Evolutionary conservation across 2,113 vertebrate genomes (phyloP), one percentile per base, ranked within the genome.

Genomic region (Calyptomena viridis): DNA sequence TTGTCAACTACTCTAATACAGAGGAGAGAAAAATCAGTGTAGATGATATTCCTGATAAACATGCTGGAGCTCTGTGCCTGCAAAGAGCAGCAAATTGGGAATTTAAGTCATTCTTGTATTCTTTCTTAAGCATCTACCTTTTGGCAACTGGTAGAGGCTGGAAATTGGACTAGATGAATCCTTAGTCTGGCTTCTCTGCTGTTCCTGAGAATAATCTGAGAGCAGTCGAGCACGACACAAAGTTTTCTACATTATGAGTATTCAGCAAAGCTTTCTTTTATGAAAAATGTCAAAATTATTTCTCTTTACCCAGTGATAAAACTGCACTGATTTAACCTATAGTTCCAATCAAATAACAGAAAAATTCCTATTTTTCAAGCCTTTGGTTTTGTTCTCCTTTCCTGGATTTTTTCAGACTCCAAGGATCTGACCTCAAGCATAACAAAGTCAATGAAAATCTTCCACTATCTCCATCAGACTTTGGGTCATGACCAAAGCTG

Each of bases 401-500:
- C n/a, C 37, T 46, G 47, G 23, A 52, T 59, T 44, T 77, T 77
- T 80, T 59, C 24, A 64, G 37, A 46, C 46, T 69, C 66, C 49
- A 79, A 76, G 50, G 19, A 79, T 69, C 16, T 76, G 62, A 95
- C 42, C 39, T 35, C 74, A 80, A 89, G 60, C 31, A 67, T 52
- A 75, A 60, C 17, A 33, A 89, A 87, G 28, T n/a, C 69, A 81
- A 71, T 23, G 50, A 76, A 85, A 91, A 84, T 31, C 37, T 63
- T 78, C 30, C 44, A 78, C 27, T 72, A 13, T 33, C 89, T 82
- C 89, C 64, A 81, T 80, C 52, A 78, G 69, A 60, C 82, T 80
- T 81, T 85, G 67, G 82, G 89, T 97, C 87, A 87, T 79, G 75
- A 89, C 67, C 91, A 84, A 93, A 88, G 39, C 19, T 63, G 71